Conservation (phyloP, 2,797 vertebrate genomes). For the Pachyuromys duprasi region DNA sequence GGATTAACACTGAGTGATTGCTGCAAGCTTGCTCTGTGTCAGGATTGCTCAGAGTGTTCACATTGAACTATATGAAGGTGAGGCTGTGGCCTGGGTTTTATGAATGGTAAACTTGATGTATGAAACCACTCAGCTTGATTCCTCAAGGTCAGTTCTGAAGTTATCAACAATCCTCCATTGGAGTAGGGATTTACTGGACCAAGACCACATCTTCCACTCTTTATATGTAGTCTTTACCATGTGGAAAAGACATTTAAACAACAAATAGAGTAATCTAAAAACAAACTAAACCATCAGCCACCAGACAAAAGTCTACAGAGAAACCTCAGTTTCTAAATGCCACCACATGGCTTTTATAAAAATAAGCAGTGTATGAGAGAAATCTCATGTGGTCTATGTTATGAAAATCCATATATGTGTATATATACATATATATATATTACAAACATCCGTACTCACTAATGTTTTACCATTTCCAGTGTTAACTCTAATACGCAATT, state of each 20-base stretch:
- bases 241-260: neutral
- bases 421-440: neutral
- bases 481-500: neutral
- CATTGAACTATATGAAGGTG: neutral
- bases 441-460: neutral
- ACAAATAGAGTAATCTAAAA: neutral
- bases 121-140: neutral
- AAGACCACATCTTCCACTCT: neutral
- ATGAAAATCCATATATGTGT: neutral
- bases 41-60: neutral
- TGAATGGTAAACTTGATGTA: neutral
- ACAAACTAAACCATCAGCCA: neutral
- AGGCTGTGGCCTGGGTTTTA: neutral
- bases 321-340: neutral
- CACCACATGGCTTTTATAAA: neutral
- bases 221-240: neutral
- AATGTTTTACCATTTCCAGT: neutral
- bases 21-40: neutral
- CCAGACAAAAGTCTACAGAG: neutral
- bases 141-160: neutral
- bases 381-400: neutral
- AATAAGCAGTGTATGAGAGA: neutral
- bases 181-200: neutral
- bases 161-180: neutral
- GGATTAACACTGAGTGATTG: slow-evolving; percentile 2